Percentiles rank a stretch among this genome's conserved stretches.
phyloP scores from a whole-genome alignment of 2,113 vertebrate species.

The Percopsis transmontana region DNA sequence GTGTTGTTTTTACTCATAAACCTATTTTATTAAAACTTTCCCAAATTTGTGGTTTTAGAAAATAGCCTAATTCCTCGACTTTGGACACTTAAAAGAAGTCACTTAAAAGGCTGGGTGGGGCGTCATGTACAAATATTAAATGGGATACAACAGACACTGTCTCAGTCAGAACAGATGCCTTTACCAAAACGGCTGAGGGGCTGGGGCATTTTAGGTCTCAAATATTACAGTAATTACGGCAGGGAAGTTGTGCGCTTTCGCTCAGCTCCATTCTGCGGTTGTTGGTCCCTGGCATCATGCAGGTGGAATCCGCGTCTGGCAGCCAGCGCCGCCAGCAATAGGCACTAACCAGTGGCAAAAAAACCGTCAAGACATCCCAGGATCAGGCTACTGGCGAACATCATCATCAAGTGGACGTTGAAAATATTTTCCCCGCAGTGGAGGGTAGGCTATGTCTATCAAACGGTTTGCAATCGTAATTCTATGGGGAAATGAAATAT shows the following conservation, averaged over 20 bases:
- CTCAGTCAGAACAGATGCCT: too few species aligned
- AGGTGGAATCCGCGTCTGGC: conserved; percentile 71
- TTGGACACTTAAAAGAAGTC: neutral
- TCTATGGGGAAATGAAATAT: too few species aligned
- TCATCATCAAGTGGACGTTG: conserved; percentile 13
- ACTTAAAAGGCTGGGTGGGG: too few species aligned
- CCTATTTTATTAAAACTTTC: neutral
- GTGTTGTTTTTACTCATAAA: neutral
- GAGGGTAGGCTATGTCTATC: neutral
- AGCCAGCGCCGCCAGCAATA: neutral
- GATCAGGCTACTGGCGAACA: conserved; percentile 9
- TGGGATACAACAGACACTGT: too few species aligned
- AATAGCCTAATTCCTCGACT: neutral
- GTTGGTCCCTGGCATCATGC: conserved; percentile 73
- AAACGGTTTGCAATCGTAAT: neutral
- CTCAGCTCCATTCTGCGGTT: conserved; percentile 56
- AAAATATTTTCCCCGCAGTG: neutral
- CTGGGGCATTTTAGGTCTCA: neutral
- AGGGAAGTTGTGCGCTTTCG: conserved; percentile 25
- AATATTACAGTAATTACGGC: conserved; percentile 50
- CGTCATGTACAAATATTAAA: too few species aligned
- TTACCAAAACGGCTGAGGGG: neutral
- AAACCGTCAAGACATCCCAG: neutral
- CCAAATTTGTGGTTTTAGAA: neutral
- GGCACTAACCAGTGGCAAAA: conserved; percentile 41